Percentiles rank a stretch among this genome's conserved stretches.
Conservation (phyloP, 2,888 invertebrate genomes). For the Dyspetes luteomarginatus region DNA sequence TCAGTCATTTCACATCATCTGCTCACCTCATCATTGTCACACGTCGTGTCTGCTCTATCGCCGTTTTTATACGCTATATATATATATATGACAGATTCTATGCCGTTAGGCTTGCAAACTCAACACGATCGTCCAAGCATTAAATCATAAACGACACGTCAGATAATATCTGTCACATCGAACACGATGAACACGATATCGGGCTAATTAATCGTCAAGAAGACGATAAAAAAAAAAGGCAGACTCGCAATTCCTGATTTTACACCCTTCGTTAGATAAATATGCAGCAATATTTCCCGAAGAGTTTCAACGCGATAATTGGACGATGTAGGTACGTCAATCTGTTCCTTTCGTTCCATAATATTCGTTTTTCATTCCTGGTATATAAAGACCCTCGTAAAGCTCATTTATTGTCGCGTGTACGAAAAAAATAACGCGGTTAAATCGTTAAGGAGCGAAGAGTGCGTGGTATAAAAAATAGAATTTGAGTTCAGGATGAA, state of each 20-base stretch:
- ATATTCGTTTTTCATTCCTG: too few relatives aligned
- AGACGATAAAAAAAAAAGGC: not conserved
- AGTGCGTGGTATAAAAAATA: slow-evolving; percentile 32
- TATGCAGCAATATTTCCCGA: too few relatives aligned
- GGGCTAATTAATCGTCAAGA: not conserved
- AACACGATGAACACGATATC: not conserved
- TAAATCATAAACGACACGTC: slow-evolving; percentile 8
- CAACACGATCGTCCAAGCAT: slow-evolving; percentile 22
- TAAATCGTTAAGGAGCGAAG: slow-evolving; percentile 33
- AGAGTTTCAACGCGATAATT: too few relatives aligned
- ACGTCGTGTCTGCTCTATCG: not conserved
- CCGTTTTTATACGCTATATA: not conserved
- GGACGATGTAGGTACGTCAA: too few relatives aligned
- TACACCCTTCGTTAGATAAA: not conserved
- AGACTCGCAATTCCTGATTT: not conserved
- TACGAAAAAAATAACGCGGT: slow-evolving; percentile 27
- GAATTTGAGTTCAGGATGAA: slow-evolving; percentile 5
- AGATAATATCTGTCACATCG: not conserved
- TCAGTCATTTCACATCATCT: too few relatives aligned
- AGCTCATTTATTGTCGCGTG: slow-evolving; percentile 26
- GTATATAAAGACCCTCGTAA: slow-evolving; percentile 30
- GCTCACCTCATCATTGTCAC: slow-evolving; percentile 8
- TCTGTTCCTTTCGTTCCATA: too few relatives aligned
- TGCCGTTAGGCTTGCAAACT: slow-evolving; percentile 3
- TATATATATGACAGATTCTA: slow-evolving; percentile 46